Percentiles rank a stretch among this genome's conserved stretches.
These are phyloP conservation scores for Protonemura montana DNA, from an alignment of 2,888 invertebrate species.

Conservation along the genomic window DNA sequence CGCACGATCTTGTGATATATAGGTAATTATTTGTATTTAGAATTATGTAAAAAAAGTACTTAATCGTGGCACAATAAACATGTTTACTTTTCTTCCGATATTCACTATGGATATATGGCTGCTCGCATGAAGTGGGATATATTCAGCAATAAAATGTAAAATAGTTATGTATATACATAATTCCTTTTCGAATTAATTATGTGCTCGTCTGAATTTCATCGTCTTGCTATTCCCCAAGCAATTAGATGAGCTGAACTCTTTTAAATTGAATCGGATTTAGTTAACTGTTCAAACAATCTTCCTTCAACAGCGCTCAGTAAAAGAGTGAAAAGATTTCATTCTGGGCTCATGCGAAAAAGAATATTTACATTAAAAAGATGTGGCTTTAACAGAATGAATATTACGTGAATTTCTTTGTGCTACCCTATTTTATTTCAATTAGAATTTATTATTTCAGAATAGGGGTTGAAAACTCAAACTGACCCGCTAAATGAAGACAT, in stretches of 20 bases:
- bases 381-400: slow-evolving; percentile 18
- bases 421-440: background rate
- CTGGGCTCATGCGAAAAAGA: background rate
- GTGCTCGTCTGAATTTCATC: background rate
- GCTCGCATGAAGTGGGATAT: background rate
- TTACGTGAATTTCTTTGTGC: background rate
- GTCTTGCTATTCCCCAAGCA: slow-evolving; percentile 23
- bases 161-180: background rate
- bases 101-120: too few relatives aligned
- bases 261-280: slow-evolving; percentile 17
- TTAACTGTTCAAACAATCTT: slow-evolving; percentile 3
- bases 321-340: background rate
- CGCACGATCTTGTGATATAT: too few relatives aligned
- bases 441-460: background rate
- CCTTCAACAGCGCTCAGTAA: background rate
- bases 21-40: too few relatives aligned
- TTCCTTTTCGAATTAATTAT: slow-evolving; percentile 2
- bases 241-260: slow-evolving; percentile 31
- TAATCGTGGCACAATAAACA: too few relatives aligned
- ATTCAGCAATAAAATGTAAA: slow-evolving; percentile 3
- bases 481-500: too few relatives aligned
- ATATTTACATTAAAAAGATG: slow-evolving; percentile 19
- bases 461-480: background rate
- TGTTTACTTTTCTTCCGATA: too few relatives aligned
- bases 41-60: too few relatives aligned